Evolutionary conservation across 2,113 vertebrate species (phyloP), one percentile per base, ranked within the genome.

Genomic region (Leptosomus discolor): DNA sequence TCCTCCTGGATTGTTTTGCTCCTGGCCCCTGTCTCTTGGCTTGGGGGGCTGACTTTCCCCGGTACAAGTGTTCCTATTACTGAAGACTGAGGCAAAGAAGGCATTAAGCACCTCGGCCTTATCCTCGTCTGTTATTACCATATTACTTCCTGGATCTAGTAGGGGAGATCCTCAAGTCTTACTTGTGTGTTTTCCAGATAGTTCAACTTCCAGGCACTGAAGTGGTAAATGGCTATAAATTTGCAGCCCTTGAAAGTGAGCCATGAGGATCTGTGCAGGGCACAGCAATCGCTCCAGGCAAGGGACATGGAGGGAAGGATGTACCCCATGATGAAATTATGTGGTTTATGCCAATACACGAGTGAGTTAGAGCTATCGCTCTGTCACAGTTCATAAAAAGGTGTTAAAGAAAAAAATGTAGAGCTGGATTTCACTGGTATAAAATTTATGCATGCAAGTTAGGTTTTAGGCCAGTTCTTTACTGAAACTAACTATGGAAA

Each of bases 321-420:
- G 77, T 71, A 85, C 24, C 45, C 41, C 37, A 84, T 69, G 9
- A 43, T 34, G 13, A 68, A 78, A 75, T 56, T 4, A 21, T 37
- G 34, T 65, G 13, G 17, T 73, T 45, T 67, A 32, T 70, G 19
- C 12, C 71, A 43, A 21, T 46, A 54, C 0, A 1, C 1, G 0
- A n/a, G n/a, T 46, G 56, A 83, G 3, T 45, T 61, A 89, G 37
- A 65, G 39, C 26, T 82, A 60, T 87, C 0, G 2, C 26, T 78
- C 48, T 50, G 74, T 11, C n/a, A 43, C 11, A 9, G 39, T 11
- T 88, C 34, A 78, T 37, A 68, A 54, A 75, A 70, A 67, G 24
- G 7, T 57, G 11, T 32, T 60, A 51, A 46, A 74, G 4, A 56
- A 21, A 63, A 30, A 54, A 32, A 50, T 36, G 32, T 36, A 93